A percentile compares a stretch with the other conserved stretches of the same genome.
Conservation (phyloP, 2,797 vertebrate species). For the Remorina albescens region DNA sequence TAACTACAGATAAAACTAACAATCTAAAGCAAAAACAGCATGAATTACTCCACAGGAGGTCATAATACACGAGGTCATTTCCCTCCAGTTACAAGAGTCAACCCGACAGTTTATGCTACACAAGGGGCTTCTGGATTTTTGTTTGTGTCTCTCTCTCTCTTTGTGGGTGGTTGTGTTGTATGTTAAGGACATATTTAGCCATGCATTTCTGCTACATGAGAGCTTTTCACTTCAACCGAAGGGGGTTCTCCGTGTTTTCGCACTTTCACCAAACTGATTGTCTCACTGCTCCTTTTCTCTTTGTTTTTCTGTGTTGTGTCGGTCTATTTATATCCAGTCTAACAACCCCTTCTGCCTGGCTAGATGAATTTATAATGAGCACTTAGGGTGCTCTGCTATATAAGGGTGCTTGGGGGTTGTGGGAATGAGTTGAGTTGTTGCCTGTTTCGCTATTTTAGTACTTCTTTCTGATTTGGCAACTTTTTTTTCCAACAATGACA, state of each 20-base stretch:
- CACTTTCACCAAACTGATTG: constrained; percentile 35
- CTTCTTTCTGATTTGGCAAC: constrained; percentile 40
- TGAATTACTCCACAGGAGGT: constrained; percentile 10
- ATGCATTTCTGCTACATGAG: constrained; percentile 31
- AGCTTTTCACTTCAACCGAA: constrained; percentile 22
- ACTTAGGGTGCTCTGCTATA: constrained; percentile 65
- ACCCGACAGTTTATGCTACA: constrained; percentile 10
- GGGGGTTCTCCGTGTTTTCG: constrained; percentile 36
- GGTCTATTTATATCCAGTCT: constrained; percentile 71
- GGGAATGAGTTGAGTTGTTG: constrained; percentile 60
- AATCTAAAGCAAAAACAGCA: background rate
- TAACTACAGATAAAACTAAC: background rate
- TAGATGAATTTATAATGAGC: constrained; percentile 77
- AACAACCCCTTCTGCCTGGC: constrained; percentile 52
- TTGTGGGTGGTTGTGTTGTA: background rate
- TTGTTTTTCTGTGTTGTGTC: constrained; percentile 65
- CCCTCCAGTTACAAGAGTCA: constrained; percentile 2
- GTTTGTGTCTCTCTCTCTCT: background rate
- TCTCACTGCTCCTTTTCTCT: constrained; percentile 45
- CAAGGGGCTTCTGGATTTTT: constrained; percentile 1
- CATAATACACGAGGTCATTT: constrained; percentile 18
- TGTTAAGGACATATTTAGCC: background rate
- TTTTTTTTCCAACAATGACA: constrained; percentile 32
- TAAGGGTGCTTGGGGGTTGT: constrained; percentile 54
- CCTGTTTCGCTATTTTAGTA: constrained; percentile 43